Conservation (phyloP, 2,888 invertebrate species). For the Hyppa rectilinea region DNA sequence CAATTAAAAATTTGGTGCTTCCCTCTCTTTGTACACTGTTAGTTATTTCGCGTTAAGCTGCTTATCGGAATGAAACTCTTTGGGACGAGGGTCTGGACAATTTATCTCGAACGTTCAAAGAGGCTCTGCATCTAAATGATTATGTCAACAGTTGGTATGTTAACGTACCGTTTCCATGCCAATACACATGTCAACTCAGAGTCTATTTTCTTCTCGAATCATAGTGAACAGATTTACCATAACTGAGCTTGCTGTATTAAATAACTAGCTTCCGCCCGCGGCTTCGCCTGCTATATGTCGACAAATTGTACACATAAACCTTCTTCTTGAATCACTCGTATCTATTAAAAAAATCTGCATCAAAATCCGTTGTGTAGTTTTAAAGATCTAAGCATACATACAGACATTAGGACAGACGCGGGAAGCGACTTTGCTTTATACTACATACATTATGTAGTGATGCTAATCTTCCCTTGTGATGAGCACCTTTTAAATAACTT, state of each 20-base stretch:
- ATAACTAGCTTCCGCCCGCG: too few relatives aligned
- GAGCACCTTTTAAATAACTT: background rate
- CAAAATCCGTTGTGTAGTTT: too few relatives aligned
- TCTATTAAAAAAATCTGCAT: too few relatives aligned
- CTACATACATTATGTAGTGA: too few relatives aligned
- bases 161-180: background rate
- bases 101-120: conserved; percentile 6
- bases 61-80: conserved; percentile 16
- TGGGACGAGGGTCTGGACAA: conserved; percentile 12
- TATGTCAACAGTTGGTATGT: background rate
- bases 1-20: conserved; percentile 25
- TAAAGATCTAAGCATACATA: too few relatives aligned
- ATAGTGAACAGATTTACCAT: background rate
- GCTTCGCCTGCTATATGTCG: too few relatives aligned
- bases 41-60: conserved; percentile 28
- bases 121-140: background rate
- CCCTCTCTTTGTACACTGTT: conserved; percentile 2
- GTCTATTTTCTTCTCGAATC: background rate
- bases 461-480: too few relatives aligned
- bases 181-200: background rate
- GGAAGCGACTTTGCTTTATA: too few relatives aligned
- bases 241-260: background rate
- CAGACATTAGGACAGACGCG: too few relatives aligned
- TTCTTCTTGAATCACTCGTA: too few relatives aligned
- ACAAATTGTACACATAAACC: too few relatives aligned